These are phyloP conservation scores for Byasa hedistus DNA, from an alignment of 2,888 invertebrate species.

Conservation along the genomic window DNA sequence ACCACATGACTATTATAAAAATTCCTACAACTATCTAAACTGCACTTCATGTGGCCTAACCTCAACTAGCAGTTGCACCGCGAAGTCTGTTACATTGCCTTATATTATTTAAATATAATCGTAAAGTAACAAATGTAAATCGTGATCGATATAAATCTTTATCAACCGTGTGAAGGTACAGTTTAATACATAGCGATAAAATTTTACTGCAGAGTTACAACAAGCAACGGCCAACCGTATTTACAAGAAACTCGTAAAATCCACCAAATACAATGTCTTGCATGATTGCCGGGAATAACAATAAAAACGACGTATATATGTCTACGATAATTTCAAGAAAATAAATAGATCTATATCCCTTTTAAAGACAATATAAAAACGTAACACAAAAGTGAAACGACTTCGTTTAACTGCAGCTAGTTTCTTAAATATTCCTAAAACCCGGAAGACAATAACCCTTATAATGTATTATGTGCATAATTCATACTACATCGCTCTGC, in stretches of 20 bases:
- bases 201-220: conserved; percentile 38
- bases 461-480: conserved; percentile 63
- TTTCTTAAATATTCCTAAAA: conserved; percentile 1
- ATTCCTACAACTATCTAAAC: too few relatives aligned
- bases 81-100: too few relatives aligned
- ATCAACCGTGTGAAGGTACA: conserved; percentile 53
- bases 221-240: conserved; percentile 33
- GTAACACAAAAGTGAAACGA: neutral
- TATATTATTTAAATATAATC: neutral
- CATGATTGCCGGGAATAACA: conserved; percentile 24
- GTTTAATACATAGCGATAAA: conserved; percentile 61
- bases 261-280: conserved; percentile 43
- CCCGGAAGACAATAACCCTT: conserved; percentile 45
- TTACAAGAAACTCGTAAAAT: conserved; percentile 52
- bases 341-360: neutral
- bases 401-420: neutral
- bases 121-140: neutral
- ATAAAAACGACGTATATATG: conserved; percentile 22
- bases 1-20: too few relatives aligned
- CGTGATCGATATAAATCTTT: conserved; percentile 43
- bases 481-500: conserved; percentile 54
- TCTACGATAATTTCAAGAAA: conserved; percentile 9
- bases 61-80: too few relatives aligned
- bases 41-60: too few relatives aligned
- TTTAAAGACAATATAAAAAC: neutral